phyloP scores from a whole-genome alignment of 2,888 invertebrate genomes.

The Xestia xanthographa region DNA sequence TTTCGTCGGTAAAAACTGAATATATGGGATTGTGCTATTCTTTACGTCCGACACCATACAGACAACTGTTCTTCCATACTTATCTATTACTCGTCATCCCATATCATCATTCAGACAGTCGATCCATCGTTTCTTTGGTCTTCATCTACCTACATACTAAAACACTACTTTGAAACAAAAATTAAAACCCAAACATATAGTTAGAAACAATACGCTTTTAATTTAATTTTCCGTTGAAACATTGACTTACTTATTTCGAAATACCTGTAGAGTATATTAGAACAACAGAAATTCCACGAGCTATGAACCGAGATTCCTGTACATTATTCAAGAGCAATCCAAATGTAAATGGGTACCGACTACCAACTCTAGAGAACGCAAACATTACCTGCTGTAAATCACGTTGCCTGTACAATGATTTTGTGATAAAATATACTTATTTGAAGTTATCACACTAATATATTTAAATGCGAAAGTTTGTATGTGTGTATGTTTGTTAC shows the following conservation, averaged over 20 bases:
- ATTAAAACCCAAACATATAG: too few relatives aligned
- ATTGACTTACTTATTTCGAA: background rate
- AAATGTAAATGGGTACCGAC: slow-evolving; percentile 27
- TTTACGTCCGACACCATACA: too few relatives aligned
- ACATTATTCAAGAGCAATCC: slow-evolving; percentile 45
- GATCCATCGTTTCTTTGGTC: too few relatives aligned
- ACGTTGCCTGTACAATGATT: background rate
- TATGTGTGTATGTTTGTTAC: too few relatives aligned
- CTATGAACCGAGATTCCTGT: slow-evolving; percentile 22
- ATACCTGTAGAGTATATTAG: background rate
- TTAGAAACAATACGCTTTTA: background rate
- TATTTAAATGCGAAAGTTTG: too few relatives aligned
- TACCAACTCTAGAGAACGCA: background rate
- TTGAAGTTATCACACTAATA: too few relatives aligned
- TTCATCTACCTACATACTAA: too few relatives aligned
- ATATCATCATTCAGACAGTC: too few relatives aligned
- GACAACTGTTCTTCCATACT: too few relatives aligned
- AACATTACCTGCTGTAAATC: background rate
- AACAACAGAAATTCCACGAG: slow-evolving; percentile 3
- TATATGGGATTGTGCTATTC: too few relatives aligned
- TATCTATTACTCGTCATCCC: too few relatives aligned
- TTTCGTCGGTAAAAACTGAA: too few relatives aligned
- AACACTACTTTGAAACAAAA: background rate
- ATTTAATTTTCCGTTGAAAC: background rate
- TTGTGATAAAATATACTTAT: background rate